phyloP scores from a whole-genome alignment of 1,140 invertebrate genomes.

The Doryteuthis pealeii region DNA sequence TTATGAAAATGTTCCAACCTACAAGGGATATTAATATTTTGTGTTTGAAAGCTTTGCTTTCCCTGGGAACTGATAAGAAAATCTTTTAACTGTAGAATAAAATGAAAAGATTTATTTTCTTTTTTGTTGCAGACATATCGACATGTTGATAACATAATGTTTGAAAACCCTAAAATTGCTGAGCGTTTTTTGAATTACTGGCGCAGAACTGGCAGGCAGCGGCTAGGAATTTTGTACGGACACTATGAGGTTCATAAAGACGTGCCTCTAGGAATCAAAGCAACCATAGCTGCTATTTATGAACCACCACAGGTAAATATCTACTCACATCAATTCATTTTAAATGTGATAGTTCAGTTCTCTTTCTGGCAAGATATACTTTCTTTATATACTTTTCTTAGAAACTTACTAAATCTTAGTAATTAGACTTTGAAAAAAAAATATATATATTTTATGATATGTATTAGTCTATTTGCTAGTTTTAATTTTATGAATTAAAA shows the following conservation, averaged over 20 bases:
- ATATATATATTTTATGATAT: no score
- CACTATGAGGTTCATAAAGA: constrained; percentile 88
- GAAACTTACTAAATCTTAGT: no score
- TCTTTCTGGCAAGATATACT: background rate
- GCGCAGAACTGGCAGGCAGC: constrained; percentile 90
- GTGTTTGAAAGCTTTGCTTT: no score
- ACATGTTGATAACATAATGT: constrained; percentile 96
- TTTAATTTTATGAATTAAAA: no score
- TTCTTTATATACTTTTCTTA: background rate
- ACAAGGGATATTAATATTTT: no score
- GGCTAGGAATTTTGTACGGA: constrained; percentile 91
- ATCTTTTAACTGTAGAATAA: no score
- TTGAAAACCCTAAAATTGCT: constrained; percentile 93
- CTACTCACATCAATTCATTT: no score
- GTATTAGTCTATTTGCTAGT: no score
- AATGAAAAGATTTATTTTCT: no score
- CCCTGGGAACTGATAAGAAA: no score
- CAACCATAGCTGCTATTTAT: constrained; percentile 93
- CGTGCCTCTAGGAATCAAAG: constrained; percentile 92
- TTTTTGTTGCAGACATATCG: constrained; percentile 75
- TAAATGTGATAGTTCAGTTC: background rate
- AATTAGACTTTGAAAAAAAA: no score
- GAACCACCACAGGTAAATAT: constrained; percentile 86
- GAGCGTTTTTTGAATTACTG: constrained; percentile 97
- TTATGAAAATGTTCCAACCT: no score